Percentiles rank a stretch among this genome's conserved stretches.
phyloP scores from a whole-genome alignment of 2,113 vertebrate species.

The Pampusana beccarii region DNA sequence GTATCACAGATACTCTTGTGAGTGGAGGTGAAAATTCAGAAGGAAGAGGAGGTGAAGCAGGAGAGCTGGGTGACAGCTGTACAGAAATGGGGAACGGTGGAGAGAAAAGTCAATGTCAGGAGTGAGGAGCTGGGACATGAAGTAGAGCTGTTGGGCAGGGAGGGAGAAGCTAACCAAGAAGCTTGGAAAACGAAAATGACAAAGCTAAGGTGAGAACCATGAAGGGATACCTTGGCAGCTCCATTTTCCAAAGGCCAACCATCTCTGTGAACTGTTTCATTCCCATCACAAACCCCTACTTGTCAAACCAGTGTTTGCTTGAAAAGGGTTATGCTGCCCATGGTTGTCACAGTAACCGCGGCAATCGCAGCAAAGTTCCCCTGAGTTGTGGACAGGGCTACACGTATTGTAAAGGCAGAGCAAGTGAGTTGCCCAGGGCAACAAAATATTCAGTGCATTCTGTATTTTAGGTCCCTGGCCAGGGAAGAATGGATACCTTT shows the following conservation, averaged over 20 bases:
- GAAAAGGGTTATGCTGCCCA: neutral
- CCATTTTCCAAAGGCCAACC: neutral
- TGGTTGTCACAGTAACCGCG: conserved; percentile 14
- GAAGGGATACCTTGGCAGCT: neutral
- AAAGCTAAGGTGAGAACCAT: neutral
- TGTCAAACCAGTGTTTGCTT: neutral
- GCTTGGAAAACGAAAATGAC: neutral
- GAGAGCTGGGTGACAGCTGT: neutral
- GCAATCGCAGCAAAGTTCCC: neutral
- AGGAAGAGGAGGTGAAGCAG: neutral
- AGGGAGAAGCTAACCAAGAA: neutral
- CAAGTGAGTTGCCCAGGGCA: conserved; percentile 19
- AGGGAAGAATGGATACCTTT: neutral
- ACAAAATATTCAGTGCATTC: neutral
- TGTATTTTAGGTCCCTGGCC: neutral
- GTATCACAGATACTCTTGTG: neutral
- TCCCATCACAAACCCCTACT: neutral
- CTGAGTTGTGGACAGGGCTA: neutral
- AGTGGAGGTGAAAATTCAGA: neutral
- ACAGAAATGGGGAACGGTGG: neutral
- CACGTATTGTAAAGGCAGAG: neutral
- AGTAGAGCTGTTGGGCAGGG: neutral
- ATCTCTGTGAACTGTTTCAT: neutral
- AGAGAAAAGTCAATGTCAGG: neutral
- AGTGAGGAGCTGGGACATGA: neutral